Evolutionary conservation across 2,888 invertebrate species (phyloP), one percentile per base, ranked within the genome.

Genomic region (Ochlodes sylvanus): DNA sequence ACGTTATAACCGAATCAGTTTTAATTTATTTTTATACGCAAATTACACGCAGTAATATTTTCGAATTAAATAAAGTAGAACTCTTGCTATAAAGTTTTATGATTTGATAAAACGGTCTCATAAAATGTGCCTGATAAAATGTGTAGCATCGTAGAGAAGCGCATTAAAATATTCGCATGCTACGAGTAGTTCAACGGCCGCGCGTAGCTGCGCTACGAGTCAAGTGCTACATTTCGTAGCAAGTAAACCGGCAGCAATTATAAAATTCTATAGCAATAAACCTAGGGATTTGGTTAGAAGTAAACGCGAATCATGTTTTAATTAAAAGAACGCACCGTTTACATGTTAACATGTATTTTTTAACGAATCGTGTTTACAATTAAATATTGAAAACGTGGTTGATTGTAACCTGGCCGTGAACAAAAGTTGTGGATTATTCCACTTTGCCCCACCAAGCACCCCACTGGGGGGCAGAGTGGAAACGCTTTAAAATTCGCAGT

Each of bases 181-280:
- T 52, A 50, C 19, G 19, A 50, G 50, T 50, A 54, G 41, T 63
- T 63, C 63, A 52, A 54, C 63, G 41, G 54, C 52, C 32, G 41
- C 21, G 21, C 62, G 63, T 63, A 63, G 54, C 54, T 15, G 41
- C 15, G 63, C 63, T 54, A 63, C 63, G 63, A 54, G 41, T 63
- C 32, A 42, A 54, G 63, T 21, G 54, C 63, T 54, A 63, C 54
- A 41, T 54, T 54, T 63, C 52, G 15, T 54, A 42, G 63, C 54
- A 44, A 17, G 38, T 50, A 61, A 50, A 32, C 61, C 32, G 47
- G 61, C 19, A 61, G 61, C 61, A 61, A 61, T 61, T 61, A 61
- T 61, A 61, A 61, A 61, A 50, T 61, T 61, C 47, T 61, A 61
- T 34, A 15, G 47, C 15, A 17, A 27, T 27, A 60, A 44, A 44